These are phyloP conservation scores for Melieria picta DNA, from an alignment of 2,888 invertebrate genomes.

Conservation along the genomic window DNA sequence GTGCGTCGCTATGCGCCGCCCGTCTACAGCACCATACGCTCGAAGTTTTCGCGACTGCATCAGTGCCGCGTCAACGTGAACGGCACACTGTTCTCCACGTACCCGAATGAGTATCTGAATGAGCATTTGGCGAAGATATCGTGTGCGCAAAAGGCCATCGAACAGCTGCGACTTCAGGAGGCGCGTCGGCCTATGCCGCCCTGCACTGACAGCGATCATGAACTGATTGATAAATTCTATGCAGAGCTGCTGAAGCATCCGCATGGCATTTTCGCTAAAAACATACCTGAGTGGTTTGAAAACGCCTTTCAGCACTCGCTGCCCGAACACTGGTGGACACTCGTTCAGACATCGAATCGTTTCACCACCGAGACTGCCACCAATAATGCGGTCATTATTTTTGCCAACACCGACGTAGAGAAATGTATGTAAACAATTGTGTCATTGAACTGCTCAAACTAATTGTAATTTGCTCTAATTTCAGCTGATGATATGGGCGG, in stretches of 20 bases:
- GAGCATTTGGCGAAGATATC: conserved; percentile 54
- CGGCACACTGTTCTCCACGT: conserved; percentile 55
- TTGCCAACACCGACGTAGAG: conserved; percentile 52
- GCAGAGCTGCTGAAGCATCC: conserved; percentile 61
- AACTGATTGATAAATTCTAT: conserved; percentile 57
- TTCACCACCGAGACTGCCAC: conserved; percentile 61
- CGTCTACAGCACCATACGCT: conserved; percentile 50
- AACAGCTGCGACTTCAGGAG: conserved; percentile 55
- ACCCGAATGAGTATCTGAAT: conserved; percentile 58
- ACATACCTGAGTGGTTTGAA: conserved; percentile 70
- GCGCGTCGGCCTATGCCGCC: conserved; percentile 51
- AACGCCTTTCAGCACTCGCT: conserved; percentile 74
- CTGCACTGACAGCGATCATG: conserved; percentile 54
- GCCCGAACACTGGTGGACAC: conserved; percentile 76
- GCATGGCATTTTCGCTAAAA: conserved; percentile 71
- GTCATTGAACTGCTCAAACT: too few species aligned
- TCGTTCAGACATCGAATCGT: conserved; percentile 70
- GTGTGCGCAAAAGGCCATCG: conserved; percentile 57
- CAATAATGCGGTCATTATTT: conserved; percentile 56
- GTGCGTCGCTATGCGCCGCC: conserved; percentile 52
- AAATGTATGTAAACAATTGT: conserved; percentile 32
- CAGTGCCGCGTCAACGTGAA: conserved; percentile 60
- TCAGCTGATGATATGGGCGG: conserved; percentile 15
- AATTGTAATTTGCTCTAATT: too few species aligned
- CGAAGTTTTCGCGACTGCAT: conserved; percentile 48